phyloP scores from a whole-genome alignment of 1,140 invertebrate species.

The Macrosteles quadrilineatus region DNA sequence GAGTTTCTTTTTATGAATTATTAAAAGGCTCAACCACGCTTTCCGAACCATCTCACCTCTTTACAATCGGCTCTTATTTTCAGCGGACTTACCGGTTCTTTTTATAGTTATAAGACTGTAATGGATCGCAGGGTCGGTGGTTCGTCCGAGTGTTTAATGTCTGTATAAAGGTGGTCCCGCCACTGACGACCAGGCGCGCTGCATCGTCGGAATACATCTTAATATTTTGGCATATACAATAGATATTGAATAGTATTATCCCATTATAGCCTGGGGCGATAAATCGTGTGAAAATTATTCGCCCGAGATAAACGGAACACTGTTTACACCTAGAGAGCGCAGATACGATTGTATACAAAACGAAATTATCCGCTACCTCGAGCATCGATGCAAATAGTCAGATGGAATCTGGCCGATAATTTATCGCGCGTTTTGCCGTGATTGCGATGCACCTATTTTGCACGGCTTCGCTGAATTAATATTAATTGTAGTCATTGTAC shows the following conservation, averaged over 20 bases:
- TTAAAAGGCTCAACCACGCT: background rate
- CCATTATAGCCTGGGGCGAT: background rate
- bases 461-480: constrained; percentile 24
- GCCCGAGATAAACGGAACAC: background rate
- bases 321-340: background rate
- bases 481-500: constrained; percentile 24
- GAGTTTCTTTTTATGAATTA: background rate
- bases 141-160: constrained; percentile 13
- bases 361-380: constrained; percentile 8
- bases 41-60: background rate
- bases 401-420: constrained; percentile 20
- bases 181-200: background rate
- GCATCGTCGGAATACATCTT: constrained; percentile 21
- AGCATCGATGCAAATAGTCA: constrained; percentile 15
- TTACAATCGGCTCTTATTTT: background rate
- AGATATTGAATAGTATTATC: background rate
- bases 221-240: constrained; percentile 29
- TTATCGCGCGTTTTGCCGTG: background rate
- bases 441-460: constrained; percentile 20
- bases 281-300: background rate
- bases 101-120: background rate
- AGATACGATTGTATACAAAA: constrained; percentile 20
- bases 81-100: background rate
- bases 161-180: constrained; percentile 18
- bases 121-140: background rate